A percentile compares a stretch with the other conserved stretches of the same genome.
These are phyloP conservation scores for Microctenopoma lineatum DNA, from an alignment of 2,797 vertebrate species.

Conservation along the genomic window DNA sequence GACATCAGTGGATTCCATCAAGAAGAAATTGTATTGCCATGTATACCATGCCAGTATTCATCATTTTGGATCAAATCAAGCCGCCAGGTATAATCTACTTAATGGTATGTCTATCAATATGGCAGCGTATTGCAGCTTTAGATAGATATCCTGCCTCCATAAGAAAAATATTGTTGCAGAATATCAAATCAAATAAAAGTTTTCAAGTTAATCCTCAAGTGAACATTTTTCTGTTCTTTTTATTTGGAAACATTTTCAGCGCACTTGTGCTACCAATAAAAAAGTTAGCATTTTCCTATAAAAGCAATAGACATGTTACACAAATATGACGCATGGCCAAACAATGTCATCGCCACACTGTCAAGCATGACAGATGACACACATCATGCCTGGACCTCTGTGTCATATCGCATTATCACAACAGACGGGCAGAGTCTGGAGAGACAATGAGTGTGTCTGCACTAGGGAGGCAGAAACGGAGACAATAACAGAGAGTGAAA, in stretches of 20 bases:
- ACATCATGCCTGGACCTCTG: conserved; percentile 62
- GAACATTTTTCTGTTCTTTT: conserved; percentile 19
- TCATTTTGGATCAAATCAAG: conserved; percentile 72
- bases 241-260: background rate
- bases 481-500: conserved; percentile 65
- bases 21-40: conserved; percentile 66
- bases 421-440: conserved; percentile 54
- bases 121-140: conserved; percentile 51
- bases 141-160: conserved; percentile 41
- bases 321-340: conserved; percentile 56
- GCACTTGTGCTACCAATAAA: background rate
- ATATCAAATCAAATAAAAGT: conserved; percentile 38
- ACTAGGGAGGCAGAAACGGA: conserved; percentile 39
- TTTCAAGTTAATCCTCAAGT: conserved; percentile 29
- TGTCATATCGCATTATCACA: conserved; percentile 76
- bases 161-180: conserved; percentile 31
- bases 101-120: conserved; percentile 71
- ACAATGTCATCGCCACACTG: conserved; percentile 59
- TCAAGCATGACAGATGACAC: conserved; percentile 75
- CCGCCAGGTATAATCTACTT: conserved; percentile 70
- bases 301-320: conserved; percentile 48
- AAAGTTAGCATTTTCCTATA: conserved; percentile 28
- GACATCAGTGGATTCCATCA: conserved; percentile 70
- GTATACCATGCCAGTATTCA: conserved; percentile 64
- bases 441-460: conserved; percentile 44